Percentiles rank a stretch among this genome's conserved stretches.
These are phyloP conservation scores for Guaruba guarouba DNA, from an alignment of 2,113 vertebrate species.

Conservation along the genomic window DNA sequence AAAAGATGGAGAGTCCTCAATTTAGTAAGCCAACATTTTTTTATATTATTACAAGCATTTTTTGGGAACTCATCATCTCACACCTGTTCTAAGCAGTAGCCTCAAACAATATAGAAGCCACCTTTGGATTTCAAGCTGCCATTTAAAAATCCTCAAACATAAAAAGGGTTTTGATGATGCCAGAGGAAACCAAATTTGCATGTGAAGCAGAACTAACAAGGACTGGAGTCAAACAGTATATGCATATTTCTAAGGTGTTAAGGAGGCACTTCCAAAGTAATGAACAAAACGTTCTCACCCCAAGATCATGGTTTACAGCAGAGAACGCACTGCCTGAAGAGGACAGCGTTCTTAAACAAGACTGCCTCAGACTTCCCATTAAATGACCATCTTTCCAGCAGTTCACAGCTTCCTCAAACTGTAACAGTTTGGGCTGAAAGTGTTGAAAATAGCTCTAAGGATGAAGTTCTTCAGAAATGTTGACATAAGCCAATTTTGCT, in stretches of 20 bases:
- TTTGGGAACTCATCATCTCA: neutral
- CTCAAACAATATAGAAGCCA: neutral
- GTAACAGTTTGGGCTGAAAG: neutral
- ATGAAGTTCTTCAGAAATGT: neutral
- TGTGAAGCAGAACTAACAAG: neutral
- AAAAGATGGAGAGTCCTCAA: neutral
- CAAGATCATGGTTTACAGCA: neutral
- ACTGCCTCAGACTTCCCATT: neutral
- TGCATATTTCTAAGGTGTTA: neutral
- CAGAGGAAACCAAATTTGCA: neutral
- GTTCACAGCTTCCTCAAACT: neutral
- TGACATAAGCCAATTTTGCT: neutral
- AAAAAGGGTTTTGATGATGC: neutral
- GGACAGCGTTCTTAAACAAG: neutral
- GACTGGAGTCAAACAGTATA: neutral
- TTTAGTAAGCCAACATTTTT: neutral
- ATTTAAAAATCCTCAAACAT: neutral
- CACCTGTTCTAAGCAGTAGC: neutral
- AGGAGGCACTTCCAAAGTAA: neutral
- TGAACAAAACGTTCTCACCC: rapidly evolving
- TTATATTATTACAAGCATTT: neutral
- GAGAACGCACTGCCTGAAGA: neutral
- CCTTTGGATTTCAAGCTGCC: neutral
- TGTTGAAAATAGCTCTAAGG: neutral
- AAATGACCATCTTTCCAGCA: neutral